Conservation (phyloP, 1,140 invertebrate species). For the Ptiloglossa arizonensis region DNA sequence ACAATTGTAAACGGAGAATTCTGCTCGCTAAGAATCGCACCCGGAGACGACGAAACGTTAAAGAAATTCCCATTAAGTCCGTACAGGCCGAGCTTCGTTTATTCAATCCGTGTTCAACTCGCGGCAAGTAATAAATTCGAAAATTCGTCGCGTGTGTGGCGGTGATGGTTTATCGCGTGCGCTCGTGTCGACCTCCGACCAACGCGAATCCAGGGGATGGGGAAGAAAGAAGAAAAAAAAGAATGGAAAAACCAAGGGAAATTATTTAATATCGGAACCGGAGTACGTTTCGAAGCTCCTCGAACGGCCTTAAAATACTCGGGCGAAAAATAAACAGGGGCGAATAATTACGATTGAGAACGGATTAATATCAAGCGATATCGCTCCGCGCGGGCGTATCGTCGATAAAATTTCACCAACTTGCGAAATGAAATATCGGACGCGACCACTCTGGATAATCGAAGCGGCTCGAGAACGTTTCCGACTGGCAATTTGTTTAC, state of each 20-base stretch:
- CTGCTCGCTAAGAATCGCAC: too few relatives aligned
- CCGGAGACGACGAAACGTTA: too few relatives aligned
- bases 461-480: neutral
- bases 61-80: too few relatives aligned
- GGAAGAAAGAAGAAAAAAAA: too few relatives aligned
- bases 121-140: too few relatives aligned
- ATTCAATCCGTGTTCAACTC: too few relatives aligned
- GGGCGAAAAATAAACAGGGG: neutral
- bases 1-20: too few relatives aligned
- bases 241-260: too few relatives aligned
- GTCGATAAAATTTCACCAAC: neutral
- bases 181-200: neutral
- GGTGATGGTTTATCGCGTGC: too few relatives aligned
- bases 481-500: neutral
- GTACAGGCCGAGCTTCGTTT: too few relatives aligned
- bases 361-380: conserved; percentile 28
- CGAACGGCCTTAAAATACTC: neutral
- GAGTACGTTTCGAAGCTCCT: neutral
- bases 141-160: too few relatives aligned
- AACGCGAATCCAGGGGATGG: too few relatives aligned
- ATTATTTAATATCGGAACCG: neutral
- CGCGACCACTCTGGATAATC: neutral
- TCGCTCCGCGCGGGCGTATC: neutral
- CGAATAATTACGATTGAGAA: neutral
- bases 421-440: conserved; percentile 4